These are phyloP conservation scores for Vireo altiloquus DNA, from an alignment of 2,113 vertebrate genomes.

Conservation along the genomic window DNA sequence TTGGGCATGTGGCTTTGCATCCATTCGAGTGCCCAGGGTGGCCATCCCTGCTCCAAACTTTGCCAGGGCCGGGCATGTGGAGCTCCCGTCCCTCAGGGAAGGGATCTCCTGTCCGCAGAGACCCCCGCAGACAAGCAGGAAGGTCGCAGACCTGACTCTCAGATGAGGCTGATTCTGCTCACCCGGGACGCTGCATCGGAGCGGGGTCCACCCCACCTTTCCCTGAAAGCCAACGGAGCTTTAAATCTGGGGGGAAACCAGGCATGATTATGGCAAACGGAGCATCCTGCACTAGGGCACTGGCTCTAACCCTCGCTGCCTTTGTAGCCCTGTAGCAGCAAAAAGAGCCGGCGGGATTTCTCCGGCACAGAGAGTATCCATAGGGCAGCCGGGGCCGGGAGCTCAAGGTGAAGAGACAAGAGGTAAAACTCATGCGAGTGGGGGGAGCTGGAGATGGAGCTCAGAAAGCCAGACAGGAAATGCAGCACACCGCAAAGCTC, in stretches of 20 bases:
- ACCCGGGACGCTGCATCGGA: too few species aligned
- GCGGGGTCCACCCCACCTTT: accelerated
- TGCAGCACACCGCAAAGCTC: background rate
- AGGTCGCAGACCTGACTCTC: background rate
- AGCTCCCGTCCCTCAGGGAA: background rate
- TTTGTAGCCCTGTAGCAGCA: too few species aligned
- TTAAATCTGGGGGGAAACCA: background rate
- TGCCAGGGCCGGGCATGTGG: background rate
- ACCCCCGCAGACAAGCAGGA: background rate
- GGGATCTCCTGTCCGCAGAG: background rate
- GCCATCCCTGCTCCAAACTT: background rate
- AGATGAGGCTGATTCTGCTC: background rate
- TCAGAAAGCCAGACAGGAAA: background rate
- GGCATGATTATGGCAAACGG: background rate
- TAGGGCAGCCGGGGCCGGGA: background rate
- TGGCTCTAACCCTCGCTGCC: background rate
- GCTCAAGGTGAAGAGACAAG: accelerated
- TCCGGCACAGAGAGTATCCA: accelerated
- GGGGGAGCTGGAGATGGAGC: background rate
- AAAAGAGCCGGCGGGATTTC: background rate
- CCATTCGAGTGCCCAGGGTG: background rate
- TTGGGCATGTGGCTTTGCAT: background rate
- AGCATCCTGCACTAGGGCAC: background rate
- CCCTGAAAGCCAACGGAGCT: background rate
- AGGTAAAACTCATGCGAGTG: background rate